Percentiles rank a stretch among this genome's conserved stretches.
Evolutionary conservation across 2,113 vertebrate genomes (phyloP).

Genomic region (Amia ocellicauda): DNA sequence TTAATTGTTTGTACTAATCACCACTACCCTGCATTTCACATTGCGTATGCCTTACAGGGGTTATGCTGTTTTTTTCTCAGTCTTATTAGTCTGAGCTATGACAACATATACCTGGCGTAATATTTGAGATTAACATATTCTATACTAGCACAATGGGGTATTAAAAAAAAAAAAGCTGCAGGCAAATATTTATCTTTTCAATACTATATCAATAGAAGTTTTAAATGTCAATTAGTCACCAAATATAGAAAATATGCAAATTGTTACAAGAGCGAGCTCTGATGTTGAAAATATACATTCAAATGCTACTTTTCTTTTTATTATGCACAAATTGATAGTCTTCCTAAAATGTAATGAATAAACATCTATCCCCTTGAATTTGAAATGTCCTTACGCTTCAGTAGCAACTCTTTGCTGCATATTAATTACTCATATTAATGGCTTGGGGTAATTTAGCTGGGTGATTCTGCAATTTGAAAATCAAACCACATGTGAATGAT

Average conservation of each 20-base stretch:
- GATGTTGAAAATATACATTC: slow-evolving; percentile 18
- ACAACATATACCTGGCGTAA: too few relatives aligned
- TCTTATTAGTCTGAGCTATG: too few relatives aligned
- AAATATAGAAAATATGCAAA: slow-evolving; percentile 1
- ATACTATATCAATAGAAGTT: slow-evolving; percentile 8
- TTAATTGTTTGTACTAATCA: too few relatives aligned
- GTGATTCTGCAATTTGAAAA: slow-evolving; percentile 20
- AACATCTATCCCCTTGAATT: slow-evolving; percentile 21
- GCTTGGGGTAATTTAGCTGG: slow-evolving; percentile 24
- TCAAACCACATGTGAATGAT: slow-evolving; percentile 17
- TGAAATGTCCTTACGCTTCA: slow-evolving; percentile 10
- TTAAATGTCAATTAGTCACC: not conserved
- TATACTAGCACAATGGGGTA: too few relatives aligned
- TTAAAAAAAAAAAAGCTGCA: too few relatives aligned
- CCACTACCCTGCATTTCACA: too few relatives aligned
- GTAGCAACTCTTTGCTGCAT: slow-evolving; percentile 20
- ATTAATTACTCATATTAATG: slow-evolving; percentile 26
- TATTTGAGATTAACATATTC: too few relatives aligned
- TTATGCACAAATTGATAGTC: slow-evolving; percentile 17
- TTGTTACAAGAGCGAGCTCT: not conserved
- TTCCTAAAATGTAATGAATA: slow-evolving; percentile 21
- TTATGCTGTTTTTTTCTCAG: too few relatives aligned
- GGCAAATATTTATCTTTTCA: not conserved
- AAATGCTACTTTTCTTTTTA: slow-evolving; percentile 18
- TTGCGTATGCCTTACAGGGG: too few relatives aligned